Evolutionary conservation across 2,888 invertebrate genomes (phyloP), one percentile per base, ranked within the genome.

Genomic region (Pheosia gnoma): DNA sequence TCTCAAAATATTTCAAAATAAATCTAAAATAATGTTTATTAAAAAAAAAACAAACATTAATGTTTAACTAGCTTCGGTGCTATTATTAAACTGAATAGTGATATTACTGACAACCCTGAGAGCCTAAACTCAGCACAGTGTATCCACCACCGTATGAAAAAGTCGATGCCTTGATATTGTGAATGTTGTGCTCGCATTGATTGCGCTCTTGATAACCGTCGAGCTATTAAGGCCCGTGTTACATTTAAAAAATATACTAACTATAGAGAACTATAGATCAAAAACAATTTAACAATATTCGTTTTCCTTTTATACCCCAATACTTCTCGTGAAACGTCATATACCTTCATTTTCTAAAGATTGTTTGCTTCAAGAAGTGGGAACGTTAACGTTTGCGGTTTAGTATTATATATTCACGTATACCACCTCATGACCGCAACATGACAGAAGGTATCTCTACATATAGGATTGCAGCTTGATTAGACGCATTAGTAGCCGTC

Each of bases 151-250:
- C 68, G 75, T 73, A 80, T 82, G 80, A 78, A 79, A 83, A 78
- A 80, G 77, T 76, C 79, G 74, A 83, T 76, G 79, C 80, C 75
- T 78, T 81, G 77, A 81, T 81, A 83, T 81, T 77, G 78, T 74
- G 75, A 75, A 74, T 82, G 80, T 79, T 78, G 72, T 76, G 78
- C 69, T 71, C 75, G 72, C 39, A 39, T 39, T 55, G 55, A 55
- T 55, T 55, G 55, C 55, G 3, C 37, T 11, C 36, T 37, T 53
- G 53, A 53, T 53, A 38, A 37, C 53, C 52, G 9, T 8, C 38
- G 53, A 53, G 36, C 10, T 38, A 53, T 9, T 37, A 5, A 5
- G 5, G 36, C 39, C 39, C 7, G 39, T 39, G 39, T 39, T 39
- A 55, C 13, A 39, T 11, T 7, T 37, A 13, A 36, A 53, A 4